Evolutionary conservation across 2,113 vertebrate genomes (phyloP).

Genomic region (Dipodomys spectabilis): DNA sequence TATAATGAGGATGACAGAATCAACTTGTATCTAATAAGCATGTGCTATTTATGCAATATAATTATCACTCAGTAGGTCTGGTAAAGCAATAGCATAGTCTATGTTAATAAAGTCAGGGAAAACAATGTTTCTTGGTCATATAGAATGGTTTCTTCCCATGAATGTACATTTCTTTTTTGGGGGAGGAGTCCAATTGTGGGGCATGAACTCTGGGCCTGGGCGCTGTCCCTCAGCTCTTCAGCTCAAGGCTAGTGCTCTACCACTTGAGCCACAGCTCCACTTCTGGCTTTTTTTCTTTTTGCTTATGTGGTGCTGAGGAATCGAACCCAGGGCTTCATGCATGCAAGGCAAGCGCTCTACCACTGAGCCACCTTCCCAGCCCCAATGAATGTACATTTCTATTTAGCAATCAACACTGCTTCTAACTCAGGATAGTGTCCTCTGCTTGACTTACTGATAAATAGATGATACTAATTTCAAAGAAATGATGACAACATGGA

Average conservation of each 20-base stretch:
- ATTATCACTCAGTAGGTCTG: neutral
- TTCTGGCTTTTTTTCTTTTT: no score
- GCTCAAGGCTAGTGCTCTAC: no score
- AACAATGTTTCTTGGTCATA: neutral
- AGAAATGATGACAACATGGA: neutral
- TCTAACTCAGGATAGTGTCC: neutral
- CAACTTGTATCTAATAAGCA: neutral
- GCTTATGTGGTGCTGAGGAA: no score
- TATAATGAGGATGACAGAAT: neutral
- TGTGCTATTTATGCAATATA: neutral
- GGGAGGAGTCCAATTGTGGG: no score
- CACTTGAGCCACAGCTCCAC: no score
- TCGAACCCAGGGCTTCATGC: no score
- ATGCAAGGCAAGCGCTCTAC: no score
- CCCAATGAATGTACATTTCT: neutral
- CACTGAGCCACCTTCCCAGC: no score
- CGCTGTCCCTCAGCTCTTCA: no score
- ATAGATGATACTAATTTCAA: conserved; percentile 6
- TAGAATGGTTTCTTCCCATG: neutral
- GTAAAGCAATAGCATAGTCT: neutral
- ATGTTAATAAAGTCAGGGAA: neutral
- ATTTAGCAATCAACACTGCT: neutral
- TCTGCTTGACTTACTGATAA: neutral
- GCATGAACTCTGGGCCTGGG: no score
- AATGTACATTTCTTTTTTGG: neutral